These are phyloP conservation scores for Acrocephalus scirpaceus DNA, from an alignment of 2,797 vertebrate species.

Conservation along the genomic window DNA sequence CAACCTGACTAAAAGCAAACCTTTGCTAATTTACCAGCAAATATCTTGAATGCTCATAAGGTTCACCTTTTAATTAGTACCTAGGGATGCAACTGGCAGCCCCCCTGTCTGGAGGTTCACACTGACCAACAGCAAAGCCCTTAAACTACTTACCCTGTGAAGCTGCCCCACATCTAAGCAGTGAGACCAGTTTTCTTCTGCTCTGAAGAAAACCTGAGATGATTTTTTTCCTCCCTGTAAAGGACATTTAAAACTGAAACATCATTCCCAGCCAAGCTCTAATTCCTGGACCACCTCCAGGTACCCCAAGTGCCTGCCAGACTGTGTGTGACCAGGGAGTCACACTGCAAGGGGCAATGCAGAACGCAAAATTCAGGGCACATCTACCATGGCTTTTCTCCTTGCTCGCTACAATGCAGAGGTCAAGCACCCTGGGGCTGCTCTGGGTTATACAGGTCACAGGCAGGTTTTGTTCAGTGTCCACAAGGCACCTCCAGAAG, in stretches of 20 bases:
- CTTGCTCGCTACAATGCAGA: fast-evolving
- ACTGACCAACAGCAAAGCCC: background rate
- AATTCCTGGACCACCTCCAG: background rate
- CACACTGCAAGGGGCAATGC: background rate
- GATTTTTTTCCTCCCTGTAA: background rate
- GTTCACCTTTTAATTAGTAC: background rate
- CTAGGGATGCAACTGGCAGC: background rate
- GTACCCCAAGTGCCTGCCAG: background rate
- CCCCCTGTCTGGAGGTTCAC: fast-evolving
- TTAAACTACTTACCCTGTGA: background rate
- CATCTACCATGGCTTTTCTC: background rate
- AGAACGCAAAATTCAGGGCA: fast-evolving
- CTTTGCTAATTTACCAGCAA: background rate
- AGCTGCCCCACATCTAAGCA: background rate
- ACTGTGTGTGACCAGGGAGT: background rate
- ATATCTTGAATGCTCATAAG: background rate
- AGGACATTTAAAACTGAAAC: background rate
- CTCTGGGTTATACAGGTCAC: background rate
- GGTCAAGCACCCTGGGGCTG: background rate
- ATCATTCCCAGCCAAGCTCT: background rate
- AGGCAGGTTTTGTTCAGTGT: background rate
- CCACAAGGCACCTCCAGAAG: background rate
- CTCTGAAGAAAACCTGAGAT: background rate
- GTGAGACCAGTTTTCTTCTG: background rate
- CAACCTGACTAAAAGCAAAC: background rate